Evolutionary conservation across 1,140 invertebrate species (phyloP).

Genomic region (Drosophila ercepeae): DNA sequence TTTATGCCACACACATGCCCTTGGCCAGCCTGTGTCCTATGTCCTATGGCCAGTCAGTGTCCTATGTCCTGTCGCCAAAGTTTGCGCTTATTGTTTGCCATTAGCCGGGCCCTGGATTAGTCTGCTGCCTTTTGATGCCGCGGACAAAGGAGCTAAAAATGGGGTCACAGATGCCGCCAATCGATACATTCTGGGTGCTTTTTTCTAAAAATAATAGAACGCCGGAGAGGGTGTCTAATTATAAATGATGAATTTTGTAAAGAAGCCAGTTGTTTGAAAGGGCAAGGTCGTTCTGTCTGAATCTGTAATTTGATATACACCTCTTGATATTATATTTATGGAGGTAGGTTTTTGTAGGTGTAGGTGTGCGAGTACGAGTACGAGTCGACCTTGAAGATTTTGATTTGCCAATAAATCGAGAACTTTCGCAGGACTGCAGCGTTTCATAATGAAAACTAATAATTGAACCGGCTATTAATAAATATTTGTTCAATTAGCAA

Average conservation of each 20-base stretch:
- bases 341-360: neutral
- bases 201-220: neutral
- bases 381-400: conserved; percentile 8
- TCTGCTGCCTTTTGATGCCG: conserved; percentile 28
- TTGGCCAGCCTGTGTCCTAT: neutral
- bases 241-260: neutral
- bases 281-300: conserved; percentile 4
- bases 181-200: conserved; percentile 15
- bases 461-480: conserved; percentile 47
- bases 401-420: conserved; percentile 29
- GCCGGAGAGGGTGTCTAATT: neutral
- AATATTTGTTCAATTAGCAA: conserved; percentile 53
- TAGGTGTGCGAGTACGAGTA: no score
- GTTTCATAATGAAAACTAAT: conserved; percentile 24
- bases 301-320: conserved; percentile 10
- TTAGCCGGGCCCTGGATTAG: conserved; percentile 16
- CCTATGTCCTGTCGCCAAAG: conserved; percentile 25
- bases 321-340: neutral
- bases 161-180: conserved; percentile 2
- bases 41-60: neutral
- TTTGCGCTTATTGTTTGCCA: conserved; percentile 42
- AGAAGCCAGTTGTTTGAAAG: neutral
- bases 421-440: no score
- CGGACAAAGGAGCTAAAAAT: conserved; percentile 32
- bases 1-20: conserved; percentile 55